Percentiles rank a stretch among this genome's conserved stretches.
phyloP scores from a whole-genome alignment of 2,113 vertebrate species.

The Hystrix cristata region DNA sequence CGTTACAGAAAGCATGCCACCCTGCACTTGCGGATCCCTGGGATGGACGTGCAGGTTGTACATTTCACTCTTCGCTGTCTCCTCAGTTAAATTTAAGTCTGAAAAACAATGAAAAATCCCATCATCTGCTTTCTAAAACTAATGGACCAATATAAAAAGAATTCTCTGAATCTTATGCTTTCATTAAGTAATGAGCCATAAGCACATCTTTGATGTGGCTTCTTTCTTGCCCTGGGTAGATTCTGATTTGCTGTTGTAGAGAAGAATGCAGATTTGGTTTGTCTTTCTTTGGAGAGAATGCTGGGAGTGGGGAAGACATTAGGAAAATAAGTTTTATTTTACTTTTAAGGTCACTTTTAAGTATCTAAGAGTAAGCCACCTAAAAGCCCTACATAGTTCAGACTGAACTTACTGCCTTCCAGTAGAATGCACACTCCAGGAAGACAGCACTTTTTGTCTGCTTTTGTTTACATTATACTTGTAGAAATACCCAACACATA shows the following conservation, averaged over 20 bases:
- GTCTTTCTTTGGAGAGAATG: background rate
- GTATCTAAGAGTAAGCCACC: constrained; percentile 1
- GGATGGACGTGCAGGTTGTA: background rate
- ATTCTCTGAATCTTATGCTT: background rate
- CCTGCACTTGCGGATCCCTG: background rate
- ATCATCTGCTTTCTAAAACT: constrained; percentile 35
- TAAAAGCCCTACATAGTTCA: background rate
- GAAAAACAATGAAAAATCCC: background rate
- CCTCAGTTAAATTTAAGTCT: constrained; percentile 25
- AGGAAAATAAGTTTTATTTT: background rate
- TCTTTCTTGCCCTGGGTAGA: background rate
- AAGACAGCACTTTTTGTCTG: background rate
- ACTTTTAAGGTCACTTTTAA: constrained; percentile 25
- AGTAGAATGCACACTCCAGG: background rate
- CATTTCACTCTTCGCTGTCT: constrained; percentile 9
- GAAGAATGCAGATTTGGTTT: background rate
- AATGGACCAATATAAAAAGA: constrained; percentile 34
- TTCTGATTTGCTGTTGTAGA: background rate
- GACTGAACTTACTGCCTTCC: background rate
- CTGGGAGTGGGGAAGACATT: background rate
- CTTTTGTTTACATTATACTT: background rate
- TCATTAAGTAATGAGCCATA: constrained; percentile 29
- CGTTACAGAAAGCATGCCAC: background rate
- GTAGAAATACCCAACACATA: background rate
- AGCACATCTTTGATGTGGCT: background rate